Evolutionary conservation across 2,797 vertebrate species (phyloP).

Genomic region (Eulemur mongoz): DNA sequence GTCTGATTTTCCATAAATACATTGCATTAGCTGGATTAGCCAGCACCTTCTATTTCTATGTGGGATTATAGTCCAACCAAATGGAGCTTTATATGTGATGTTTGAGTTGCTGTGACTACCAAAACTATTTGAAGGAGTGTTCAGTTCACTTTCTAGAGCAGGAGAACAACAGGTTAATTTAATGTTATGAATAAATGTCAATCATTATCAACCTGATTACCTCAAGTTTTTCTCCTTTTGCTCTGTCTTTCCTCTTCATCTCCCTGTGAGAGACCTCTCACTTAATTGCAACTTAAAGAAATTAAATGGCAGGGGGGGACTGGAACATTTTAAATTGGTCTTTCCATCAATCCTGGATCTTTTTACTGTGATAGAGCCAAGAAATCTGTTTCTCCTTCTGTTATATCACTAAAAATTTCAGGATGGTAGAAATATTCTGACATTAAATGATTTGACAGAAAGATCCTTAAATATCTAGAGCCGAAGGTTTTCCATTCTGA

Average conservation of each 20-base stretch:
- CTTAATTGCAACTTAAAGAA: neutral
- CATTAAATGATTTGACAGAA: constrained; percentile 11
- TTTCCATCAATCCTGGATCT: neutral
- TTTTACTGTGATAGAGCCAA: neutral
- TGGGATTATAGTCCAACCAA: neutral
- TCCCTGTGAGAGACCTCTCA: neutral
- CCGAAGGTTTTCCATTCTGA: neutral
- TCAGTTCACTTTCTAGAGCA: neutral
- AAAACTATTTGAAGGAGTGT: neutral
- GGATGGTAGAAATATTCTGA: neutral
- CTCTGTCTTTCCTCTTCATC: neutral
- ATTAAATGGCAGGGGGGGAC: neutral
- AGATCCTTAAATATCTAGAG: neutral
- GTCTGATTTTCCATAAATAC: neutral
- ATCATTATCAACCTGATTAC: neutral
- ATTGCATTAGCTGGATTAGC: neutral
- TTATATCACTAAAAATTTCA: neutral
- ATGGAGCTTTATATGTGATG: neutral
- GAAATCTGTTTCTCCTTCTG: constrained; percentile 30
- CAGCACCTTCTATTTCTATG: neutral
- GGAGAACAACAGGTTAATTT: neutral
- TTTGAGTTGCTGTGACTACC: neutral
- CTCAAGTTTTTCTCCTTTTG: neutral
- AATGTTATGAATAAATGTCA: neutral
- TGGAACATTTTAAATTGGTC: neutral